These are phyloP conservation scores for Phycodurus eques DNA, from an alignment of 2,113 vertebrate species.

Conservation along the genomic window DNA sequence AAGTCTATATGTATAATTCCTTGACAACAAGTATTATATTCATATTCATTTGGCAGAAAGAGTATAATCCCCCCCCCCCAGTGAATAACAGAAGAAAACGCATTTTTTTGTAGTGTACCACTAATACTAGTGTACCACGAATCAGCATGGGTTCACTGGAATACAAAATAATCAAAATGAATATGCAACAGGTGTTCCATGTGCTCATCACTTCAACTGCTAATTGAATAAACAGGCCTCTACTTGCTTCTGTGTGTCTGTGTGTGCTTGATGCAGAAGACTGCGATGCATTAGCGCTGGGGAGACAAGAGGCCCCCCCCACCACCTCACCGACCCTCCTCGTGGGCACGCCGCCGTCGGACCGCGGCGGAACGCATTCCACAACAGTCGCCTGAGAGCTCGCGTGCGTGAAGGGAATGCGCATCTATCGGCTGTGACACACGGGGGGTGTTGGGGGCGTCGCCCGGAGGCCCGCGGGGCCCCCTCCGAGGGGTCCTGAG, in stretches of 20 bases:
- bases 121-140: background rate
- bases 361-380: constrained; percentile 56
- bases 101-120: background rate
- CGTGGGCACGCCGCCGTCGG: constrained; percentile 54
- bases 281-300: constrained; percentile 61
- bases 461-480: constrained; percentile 44
- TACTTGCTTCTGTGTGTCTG: constrained; percentile 36
- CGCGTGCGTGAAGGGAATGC: constrained; percentile 34
- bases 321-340: constrained; percentile 31
- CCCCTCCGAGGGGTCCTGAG: constrained; percentile 43
- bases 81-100: too few species aligned
- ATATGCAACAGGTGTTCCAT: background rate
- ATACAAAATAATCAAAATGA: background rate
- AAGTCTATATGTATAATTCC: too few species aligned
- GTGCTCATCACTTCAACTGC: background rate
- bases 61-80: too few species aligned
- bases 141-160: background rate
- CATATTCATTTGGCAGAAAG: too few species aligned
- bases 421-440: constrained; percentile 38
- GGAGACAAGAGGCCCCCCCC: constrained; percentile 60
- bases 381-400: constrained; percentile 32
- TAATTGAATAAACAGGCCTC: constrained; percentile 27
- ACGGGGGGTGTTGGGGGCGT: background rate
- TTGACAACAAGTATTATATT: too few species aligned
- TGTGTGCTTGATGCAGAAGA: constrained; percentile 44